phyloP scores from a whole-genome alignment of 2,888 invertebrate species.

The Agelastica alni region DNA sequence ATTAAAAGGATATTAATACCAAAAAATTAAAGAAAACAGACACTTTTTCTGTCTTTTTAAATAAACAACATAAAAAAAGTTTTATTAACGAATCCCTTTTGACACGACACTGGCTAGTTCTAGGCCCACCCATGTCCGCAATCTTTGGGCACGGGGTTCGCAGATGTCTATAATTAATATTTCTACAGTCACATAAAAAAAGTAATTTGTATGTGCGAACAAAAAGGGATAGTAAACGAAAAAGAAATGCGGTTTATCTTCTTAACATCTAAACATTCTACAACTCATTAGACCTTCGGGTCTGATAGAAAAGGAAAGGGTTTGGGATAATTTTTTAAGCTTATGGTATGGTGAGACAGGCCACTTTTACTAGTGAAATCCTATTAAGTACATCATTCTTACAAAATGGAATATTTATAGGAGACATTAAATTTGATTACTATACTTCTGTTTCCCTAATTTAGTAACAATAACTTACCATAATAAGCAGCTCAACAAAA shows the following conservation, averaged over 20 bases:
- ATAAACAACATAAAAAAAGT: too few species aligned
- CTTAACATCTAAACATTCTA: conserved; percentile 12
- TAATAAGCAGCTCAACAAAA: too few species aligned
- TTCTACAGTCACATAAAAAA: conserved; percentile 31
- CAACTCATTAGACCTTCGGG: conserved; percentile 20
- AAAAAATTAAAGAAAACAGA: too few species aligned
- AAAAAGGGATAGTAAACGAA: conserved; percentile 34
- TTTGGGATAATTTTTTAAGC: conserved; percentile 1
- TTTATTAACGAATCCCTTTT: neutral
- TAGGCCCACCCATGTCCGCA: conserved; percentile 19
- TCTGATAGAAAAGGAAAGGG: conserved; percentile 20
- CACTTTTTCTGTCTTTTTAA: too few species aligned
- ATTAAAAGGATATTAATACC: too few species aligned
- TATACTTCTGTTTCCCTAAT: too few species aligned
- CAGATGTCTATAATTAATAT: conserved; percentile 37
- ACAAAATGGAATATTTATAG: too few species aligned
- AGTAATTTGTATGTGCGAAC: conserved; percentile 23
- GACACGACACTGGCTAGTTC: conserved; percentile 16
- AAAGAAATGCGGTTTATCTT: conserved; percentile 20
- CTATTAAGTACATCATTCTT: too few species aligned
- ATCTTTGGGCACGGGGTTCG: conserved; percentile 26
- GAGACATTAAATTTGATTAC: too few species aligned
- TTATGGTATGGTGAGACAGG: too few species aligned
- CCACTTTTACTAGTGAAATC: too few species aligned
- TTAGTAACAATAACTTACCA: too few species aligned